Base-by-base conservation (phyloP, 2,113 vertebrate genomes). In the Rhinolophus ferrumequinum region DNA sequence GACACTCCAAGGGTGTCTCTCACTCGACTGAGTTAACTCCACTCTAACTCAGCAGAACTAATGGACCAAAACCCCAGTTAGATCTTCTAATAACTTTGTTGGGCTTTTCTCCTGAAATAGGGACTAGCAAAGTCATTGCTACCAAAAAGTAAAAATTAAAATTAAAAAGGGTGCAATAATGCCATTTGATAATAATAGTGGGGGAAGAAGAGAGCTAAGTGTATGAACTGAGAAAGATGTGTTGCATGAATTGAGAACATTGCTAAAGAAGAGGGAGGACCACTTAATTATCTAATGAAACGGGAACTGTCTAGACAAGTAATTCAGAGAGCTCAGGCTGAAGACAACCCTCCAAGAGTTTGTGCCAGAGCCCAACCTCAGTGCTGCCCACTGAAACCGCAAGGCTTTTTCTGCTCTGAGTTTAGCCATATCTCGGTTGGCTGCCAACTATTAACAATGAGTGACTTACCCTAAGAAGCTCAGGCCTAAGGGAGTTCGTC, bases 241-340 rank as follows among this genome's bases (percentile, higher is more conserved):
- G 50, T 84, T 54, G 35, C 15, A 3, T 81, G 58, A 69, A 11
- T 60, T 41, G 64, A 82, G 62, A 87, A 60, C 28, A n/a, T 87
- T 58, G 80, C 76, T 84, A 35, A 88, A 66, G 8, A 28, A 47
- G 10, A 7, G 2, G 22, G 47, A 84, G 76, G 76, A 41, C 35
- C n/a, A 35, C 44, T 83, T 92, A 94, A 76, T 87, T 90, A 94
- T 67, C 69, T 83, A 33, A 26, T 67, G 85, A 92, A 66, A 79
- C 33, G 52, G 58, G 84, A 92, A 67, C 80, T 60, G 80, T 97
- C 93, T 91, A 91, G 90, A 95, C 90, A 69, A 91, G 94, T 69
- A 75, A 92, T 79, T 96, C 93, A 94, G 44, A 89, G 44, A 58
- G 18, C 66, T 93, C 82, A 79, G 19, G 58, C 87, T 56, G 60